Base-by-base conservation (phyloP, 2,113 vertebrate genomes). In the Dolichallabes microphthalmus region DNA sequence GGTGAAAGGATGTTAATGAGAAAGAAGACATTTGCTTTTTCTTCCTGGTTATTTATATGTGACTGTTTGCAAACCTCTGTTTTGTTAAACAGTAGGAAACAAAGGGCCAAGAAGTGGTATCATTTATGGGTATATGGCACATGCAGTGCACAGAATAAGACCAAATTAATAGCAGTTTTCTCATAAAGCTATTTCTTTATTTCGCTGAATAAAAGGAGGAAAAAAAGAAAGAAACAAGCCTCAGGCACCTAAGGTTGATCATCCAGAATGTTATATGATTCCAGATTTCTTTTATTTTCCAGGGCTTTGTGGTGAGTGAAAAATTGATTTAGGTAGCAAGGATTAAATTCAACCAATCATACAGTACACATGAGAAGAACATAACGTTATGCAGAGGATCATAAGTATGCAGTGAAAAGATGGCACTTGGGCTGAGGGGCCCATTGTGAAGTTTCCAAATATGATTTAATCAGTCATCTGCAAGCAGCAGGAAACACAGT, bases 381-480 rank as follows among this genome's bases (percentile, higher is more conserved):
- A 82, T 75, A 77, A 83, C 61, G 77, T 85, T 82, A 87, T 89
- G 27, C 22, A 85, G 88, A 82, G 74, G 85, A 79, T 87, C 63
- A 79, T 87, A 80, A 85, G 80, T 80, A 85, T 87, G 75, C 86
- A 83, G 83, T 74, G 64, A 79, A 89, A 85, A 85, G 74, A 75
- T 79, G 80, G 66, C 68, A 83, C 73, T 80, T 69, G 75, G 55
- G 83, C 84, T 86, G 64, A 86, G 82, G 82, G 87, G 76, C 87
- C 80, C 61, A 78, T 77, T 82, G 85, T 86, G 66, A 75, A 35
- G 80, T 75, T 87, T 80, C 69, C 71, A 86, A 80, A 77, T 85
- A 87, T 87, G 86, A 89, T 86, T 89, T 89, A 89, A 89, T 89
- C 86, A 89, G 86, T 89, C 88, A 89, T 89, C 86, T 87, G 80